A percentile compares a stretch with the other conserved stretches of the same genome.
phyloP scores from a whole-genome alignment of 2,888 invertebrate species.

The Nomada ruficornis region DNA sequence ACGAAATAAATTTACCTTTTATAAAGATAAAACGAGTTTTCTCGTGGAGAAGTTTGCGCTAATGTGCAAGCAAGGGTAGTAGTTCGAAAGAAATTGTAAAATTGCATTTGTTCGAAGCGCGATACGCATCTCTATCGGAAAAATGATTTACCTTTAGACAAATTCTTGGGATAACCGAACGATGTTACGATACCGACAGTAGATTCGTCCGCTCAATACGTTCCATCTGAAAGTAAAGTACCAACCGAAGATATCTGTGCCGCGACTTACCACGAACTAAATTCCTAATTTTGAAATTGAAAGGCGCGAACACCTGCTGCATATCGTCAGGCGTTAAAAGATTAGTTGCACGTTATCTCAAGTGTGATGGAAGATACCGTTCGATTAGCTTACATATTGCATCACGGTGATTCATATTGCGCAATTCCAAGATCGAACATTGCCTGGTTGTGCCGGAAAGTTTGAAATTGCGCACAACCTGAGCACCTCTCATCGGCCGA shows the following conservation, averaged over 20 bases:
- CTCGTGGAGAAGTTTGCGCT: too few species aligned
- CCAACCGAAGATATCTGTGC: background rate
- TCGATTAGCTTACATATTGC: background rate
- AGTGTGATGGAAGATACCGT: background rate
- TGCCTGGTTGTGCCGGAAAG: too few species aligned
- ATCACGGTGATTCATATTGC: background rate
- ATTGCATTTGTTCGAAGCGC: too few species aligned
- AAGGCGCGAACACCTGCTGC: background rate
- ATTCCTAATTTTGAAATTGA: background rate
- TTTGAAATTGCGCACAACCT: background rate
- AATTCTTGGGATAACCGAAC: background rate
- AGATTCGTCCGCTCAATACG: background rate
- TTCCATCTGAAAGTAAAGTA: background rate
- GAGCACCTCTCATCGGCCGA: background rate
- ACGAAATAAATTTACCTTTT: constrained; percentile 60
- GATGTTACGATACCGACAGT: background rate
- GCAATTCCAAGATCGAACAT: too few species aligned
- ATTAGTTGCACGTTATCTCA: background rate
- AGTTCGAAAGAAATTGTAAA: too few species aligned
- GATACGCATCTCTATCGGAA: too few species aligned
- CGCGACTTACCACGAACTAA: background rate
- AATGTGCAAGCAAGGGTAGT: too few species aligned
- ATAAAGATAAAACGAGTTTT: background rate
- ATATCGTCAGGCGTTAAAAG: background rate
- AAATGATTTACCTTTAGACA: too few species aligned